phyloP scores from a whole-genome alignment of 2,797 vertebrate genomes.

The Yasuhikotakia modesta region DNA sequence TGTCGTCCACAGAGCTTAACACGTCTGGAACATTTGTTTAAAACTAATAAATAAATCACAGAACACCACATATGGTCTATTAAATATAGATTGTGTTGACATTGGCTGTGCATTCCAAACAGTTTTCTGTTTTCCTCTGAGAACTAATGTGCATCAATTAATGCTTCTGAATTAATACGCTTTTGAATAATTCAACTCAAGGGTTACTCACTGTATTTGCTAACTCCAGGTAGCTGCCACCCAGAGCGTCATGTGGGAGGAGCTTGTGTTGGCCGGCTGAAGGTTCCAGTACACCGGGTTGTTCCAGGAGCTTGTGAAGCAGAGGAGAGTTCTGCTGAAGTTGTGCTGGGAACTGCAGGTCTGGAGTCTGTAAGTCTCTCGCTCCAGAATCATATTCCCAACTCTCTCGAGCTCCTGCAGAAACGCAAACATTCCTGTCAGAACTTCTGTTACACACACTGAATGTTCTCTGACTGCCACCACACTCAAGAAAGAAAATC shows the following conservation, averaged over 20 bases:
- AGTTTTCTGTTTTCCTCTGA: not conserved
- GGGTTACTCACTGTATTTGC: slow-evolving; percentile 77
- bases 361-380: slow-evolving; percentile 79
- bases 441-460: no score
- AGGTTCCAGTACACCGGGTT: slow-evolving; percentile 58
- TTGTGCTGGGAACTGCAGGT: slow-evolving; percentile 59
- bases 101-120: not conserved
- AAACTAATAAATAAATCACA: no score
- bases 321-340: slow-evolving; percentile 62
- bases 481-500: not conserved
- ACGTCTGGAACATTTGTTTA: no score
- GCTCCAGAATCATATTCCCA: slow-evolving; percentile 82
- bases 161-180: no score
- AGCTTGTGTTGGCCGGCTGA: slow-evolving; percentile 70
- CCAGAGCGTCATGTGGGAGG: slow-evolving; percentile 60
- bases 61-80: no score
- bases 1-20: no score
- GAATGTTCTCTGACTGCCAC: not conserved
- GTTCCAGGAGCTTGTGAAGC: slow-evolving; percentile 72
- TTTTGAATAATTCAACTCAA: not conserved
- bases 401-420: slow-evolving; percentile 76
- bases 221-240: slow-evolving; percentile 77
- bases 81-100: not conserved
- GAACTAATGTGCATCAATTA: not conserved
- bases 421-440: slow-evolving; percentile 10